Evolutionary conservation across 2,888 invertebrate species (phyloP).

Genomic region (Anticlea derivata): DNA sequence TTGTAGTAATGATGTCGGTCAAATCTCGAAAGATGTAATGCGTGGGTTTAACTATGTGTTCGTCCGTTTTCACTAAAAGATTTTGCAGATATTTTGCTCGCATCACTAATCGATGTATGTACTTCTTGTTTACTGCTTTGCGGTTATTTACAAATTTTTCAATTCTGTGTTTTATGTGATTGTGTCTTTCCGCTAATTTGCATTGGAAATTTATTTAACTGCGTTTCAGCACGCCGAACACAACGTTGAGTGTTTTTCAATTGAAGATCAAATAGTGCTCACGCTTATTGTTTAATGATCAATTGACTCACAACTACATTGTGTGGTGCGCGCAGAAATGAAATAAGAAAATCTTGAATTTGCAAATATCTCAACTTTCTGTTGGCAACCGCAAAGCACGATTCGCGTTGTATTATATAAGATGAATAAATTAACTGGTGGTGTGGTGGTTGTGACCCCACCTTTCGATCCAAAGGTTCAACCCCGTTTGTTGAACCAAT

Average conservation of each 20-base stretch:
- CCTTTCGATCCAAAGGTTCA: too few species aligned
- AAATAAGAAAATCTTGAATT: too few species aligned
- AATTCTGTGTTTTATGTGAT: neutral
- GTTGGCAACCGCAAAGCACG: slow-evolving; percentile 16
- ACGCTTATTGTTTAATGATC: too few species aligned
- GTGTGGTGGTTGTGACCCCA: too few species aligned
- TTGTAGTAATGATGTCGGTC: slow-evolving; percentile 19
- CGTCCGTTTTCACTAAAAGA: slow-evolving; percentile 30
- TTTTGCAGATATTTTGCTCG: slow-evolving; percentile 32
- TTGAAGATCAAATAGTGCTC: neutral
- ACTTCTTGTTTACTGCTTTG: slow-evolving; percentile 8
- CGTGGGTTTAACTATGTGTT: slow-evolving; percentile 22
- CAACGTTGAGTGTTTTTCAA: neutral
- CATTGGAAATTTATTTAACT: neutral
- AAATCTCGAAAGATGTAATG: slow-evolving; percentile 30
- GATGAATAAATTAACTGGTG: too few species aligned
- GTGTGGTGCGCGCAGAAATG: too few species aligned
- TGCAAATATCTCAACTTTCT: too few species aligned
- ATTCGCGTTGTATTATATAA: neutral
- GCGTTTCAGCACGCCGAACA: neutral
- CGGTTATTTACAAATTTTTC: slow-evolving; percentile 3
- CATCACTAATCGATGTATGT: slow-evolving; percentile 32
- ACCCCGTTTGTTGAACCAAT: too few species aligned
- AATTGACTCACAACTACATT: too few species aligned
- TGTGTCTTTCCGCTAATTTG: too few species aligned